These are phyloP conservation scores for Drosophila infuscata DNA, from an alignment of 2,888 invertebrate genomes.

Conservation along the genomic window DNA sequence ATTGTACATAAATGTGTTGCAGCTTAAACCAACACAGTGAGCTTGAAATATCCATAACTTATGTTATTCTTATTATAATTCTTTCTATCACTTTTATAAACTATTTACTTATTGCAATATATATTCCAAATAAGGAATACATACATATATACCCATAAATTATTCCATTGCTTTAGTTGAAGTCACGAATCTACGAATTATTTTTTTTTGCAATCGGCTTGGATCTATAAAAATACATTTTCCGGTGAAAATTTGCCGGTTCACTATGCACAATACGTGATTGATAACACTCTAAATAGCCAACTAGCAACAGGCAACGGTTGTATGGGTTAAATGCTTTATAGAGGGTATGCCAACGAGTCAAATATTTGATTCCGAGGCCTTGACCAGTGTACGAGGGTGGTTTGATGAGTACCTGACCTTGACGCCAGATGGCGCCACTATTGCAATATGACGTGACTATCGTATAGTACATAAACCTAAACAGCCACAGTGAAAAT, in stretches of 20 bases:
- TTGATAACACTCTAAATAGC: slow-evolving; percentile 35
- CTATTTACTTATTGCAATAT: neutral
- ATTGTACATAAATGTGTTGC: neutral
- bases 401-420: too few species aligned
- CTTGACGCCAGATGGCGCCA: too few species aligned
- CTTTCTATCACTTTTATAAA: too few species aligned
- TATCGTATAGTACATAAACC: too few species aligned
- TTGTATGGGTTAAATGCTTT: slow-evolving; percentile 27
- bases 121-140: neutral
- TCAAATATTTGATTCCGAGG: slow-evolving; percentile 20
- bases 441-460: too few species aligned
- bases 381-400: slow-evolving; percentile 29
- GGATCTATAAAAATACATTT: slow-evolving; percentile 23
- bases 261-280: slow-evolving; percentile 45
- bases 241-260: slow-evolving; percentile 51
- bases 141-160: neutral
- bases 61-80: neutral
- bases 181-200: slow-evolving; percentile 34
- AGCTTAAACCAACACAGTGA: too few species aligned
- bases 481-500: too few species aligned
- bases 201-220: slow-evolving; percentile 21
- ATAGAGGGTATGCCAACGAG: slow-evolving; percentile 10
- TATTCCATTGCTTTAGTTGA: neutral
- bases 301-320: slow-evolving; percentile 2
- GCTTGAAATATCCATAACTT: neutral